A percentile compares a stretch with the other conserved stretches of the same genome.
These are phyloP conservation scores for Papilio demoleus DNA, from an alignment of 2,888 invertebrate species.

Conservation along the genomic window DNA sequence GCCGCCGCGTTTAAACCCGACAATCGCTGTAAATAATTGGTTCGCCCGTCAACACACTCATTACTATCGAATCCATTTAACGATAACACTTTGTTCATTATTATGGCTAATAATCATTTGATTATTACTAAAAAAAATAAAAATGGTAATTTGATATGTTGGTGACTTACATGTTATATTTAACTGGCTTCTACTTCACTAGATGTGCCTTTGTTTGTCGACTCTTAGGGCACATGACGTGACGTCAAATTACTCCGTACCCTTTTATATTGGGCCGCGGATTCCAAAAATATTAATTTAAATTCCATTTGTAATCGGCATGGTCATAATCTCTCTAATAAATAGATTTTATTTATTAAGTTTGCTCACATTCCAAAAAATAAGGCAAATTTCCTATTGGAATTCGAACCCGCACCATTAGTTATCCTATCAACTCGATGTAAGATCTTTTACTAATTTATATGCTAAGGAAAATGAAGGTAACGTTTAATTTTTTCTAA, in stretches of 20 bases:
- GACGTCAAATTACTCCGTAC: background rate
- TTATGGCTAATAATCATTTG: constrained; percentile 9
- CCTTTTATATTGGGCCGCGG: constrained; percentile 1
- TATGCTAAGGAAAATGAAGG: background rate
- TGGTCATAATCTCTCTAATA: background rate
- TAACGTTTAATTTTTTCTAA: background rate
- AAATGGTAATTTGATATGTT: constrained; percentile 9
- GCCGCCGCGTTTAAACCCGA: constrained; percentile 20
- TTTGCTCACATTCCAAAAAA: no score
- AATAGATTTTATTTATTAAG: no score
- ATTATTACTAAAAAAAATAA: constrained; percentile 10
- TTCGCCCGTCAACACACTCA: constrained; percentile 21
- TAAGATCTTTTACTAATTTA: background rate
- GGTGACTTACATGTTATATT: constrained; percentile 8
- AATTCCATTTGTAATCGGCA: constrained; percentile 6
- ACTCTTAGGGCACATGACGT: background rate
- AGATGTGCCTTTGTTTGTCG: constrained; percentile 1
- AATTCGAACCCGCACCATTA: background rate
- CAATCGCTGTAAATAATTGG: constrained; percentile 25
- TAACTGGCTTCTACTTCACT: background rate
- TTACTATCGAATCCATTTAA: constrained; percentile 23
- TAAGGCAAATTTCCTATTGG: background rate
- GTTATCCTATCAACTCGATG: background rate
- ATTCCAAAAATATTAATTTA: constrained; percentile 8
- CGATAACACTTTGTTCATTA: constrained; percentile 13